phyloP scores from a whole-genome alignment of 2,888 invertebrate genomes.

The Teinopalpus imperialis region DNA sequence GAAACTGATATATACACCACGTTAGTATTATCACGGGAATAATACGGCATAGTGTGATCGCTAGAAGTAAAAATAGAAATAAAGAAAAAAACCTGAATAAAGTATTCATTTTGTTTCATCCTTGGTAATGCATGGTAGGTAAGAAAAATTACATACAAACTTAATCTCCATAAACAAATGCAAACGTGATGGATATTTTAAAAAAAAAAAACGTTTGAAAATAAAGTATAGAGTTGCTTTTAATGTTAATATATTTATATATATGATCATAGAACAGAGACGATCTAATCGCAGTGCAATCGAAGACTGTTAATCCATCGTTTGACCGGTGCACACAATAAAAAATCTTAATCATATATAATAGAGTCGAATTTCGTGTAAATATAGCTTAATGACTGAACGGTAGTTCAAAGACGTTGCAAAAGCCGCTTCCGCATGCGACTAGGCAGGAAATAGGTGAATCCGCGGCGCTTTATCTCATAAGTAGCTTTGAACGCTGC shows the following conservation, averaged over 20 bases:
- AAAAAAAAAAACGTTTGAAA: too few species aligned
- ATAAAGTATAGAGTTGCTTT: too few species aligned
- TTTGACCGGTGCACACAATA: background rate
- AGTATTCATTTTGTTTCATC: too few species aligned
- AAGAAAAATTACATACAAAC: too few species aligned
- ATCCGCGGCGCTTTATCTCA: conserved; percentile 62
- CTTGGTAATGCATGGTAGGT: too few species aligned
- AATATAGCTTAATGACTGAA: conserved; percentile 1
- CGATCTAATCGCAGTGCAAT: conserved; percentile 22
- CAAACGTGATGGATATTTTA: too few species aligned
- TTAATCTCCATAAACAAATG: too few species aligned
- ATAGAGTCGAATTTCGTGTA: conserved; percentile 5
- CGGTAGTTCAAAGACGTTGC: conserved; percentile 33
- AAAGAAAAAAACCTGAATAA: too few species aligned
- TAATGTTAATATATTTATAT: too few species aligned
- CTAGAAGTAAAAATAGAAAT: too few species aligned
- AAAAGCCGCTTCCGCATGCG: conserved; percentile 55
- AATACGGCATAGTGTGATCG: too few species aligned
- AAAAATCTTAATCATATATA: background rate
- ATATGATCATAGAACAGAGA: background rate
- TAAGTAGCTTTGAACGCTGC: conserved; percentile 38
- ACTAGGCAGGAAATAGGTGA: conserved; percentile 73
- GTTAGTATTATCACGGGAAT: too few species aligned
- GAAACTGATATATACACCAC: background rate
- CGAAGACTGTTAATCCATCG: conserved; percentile 16